Percentiles rank a stretch among this genome's conserved stretches.
phyloP scores from a whole-genome alignment of 92 coral and sea anemone genomes.

The Desmophyllum pertusum region DNA sequence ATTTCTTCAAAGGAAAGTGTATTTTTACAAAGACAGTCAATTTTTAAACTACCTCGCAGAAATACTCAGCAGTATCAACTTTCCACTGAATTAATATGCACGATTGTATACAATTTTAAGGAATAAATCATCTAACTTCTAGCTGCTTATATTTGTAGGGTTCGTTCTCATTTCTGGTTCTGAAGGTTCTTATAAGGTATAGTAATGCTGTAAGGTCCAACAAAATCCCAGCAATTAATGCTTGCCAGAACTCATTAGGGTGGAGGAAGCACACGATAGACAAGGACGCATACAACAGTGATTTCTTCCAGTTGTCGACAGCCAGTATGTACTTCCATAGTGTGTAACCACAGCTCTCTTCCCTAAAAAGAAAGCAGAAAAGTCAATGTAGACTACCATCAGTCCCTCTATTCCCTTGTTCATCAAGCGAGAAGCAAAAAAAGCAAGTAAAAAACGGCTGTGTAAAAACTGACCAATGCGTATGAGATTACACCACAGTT shows the following conservation, averaged over 20 bases:
- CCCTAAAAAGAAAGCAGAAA: slow-evolving; percentile 51
- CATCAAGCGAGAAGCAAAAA: too few relatives aligned
- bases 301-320: slow-evolving; percentile 93
- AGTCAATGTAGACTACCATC: too few relatives aligned
- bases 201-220: slow-evolving; percentile 78
- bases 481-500: too few relatives aligned
- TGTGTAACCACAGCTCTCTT: slow-evolving; percentile 66
- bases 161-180: slow-evolving; percentile 67
- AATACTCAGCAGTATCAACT: too few relatives aligned
- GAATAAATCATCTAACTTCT: slow-evolving; percentile 64
- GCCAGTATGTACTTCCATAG: slow-evolving; percentile 85
- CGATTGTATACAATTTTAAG: background rate
- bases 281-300: slow-evolving; percentile 71
- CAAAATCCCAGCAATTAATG: slow-evolving; percentile 72
- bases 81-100: background rate
- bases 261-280: slow-evolving; percentile 83
- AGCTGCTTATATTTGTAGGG: slow-evolving; percentile 90
- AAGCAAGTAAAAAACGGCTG: too few relatives aligned
- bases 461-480: too few relatives aligned
- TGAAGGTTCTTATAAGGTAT: slow-evolving; percentile 78
- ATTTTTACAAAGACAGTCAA: too few relatives aligned
- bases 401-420: too few relatives aligned
- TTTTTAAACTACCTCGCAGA: too few relatives aligned
- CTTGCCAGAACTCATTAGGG: slow-evolving; percentile 81
- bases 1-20: too few relatives aligned